phyloP scores from a whole-genome alignment of 2,797 vertebrate genomes.

The Otolemur crassicaudatus region DNA sequence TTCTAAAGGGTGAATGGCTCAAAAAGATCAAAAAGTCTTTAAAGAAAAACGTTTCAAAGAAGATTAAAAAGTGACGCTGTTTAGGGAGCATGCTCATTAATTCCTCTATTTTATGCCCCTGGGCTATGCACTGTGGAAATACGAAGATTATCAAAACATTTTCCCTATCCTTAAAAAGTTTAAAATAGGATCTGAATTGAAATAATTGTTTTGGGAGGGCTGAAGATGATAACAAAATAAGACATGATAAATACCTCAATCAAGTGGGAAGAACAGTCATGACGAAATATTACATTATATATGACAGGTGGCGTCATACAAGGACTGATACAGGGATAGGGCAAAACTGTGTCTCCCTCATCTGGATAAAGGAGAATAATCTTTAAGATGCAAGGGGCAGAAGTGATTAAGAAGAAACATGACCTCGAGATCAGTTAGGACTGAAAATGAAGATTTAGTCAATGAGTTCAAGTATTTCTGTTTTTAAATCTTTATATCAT shows the following conservation, averaged over 20 bases:
- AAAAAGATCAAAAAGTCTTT: not conserved
- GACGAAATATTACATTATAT: not conserved
- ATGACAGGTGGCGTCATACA: not conserved
- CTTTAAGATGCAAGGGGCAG: not conserved
- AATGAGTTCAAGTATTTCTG: not conserved
- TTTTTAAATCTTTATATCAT: not conserved
- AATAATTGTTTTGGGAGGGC: not conserved
- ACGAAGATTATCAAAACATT: not conserved
- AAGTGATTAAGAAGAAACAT: conserved; percentile 41
- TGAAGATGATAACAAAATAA: conserved; percentile 9
- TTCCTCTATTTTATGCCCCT: conserved; percentile 1
- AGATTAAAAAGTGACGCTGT: not conserved
- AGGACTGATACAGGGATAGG: not conserved
- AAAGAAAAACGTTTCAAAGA: conserved; percentile 41
- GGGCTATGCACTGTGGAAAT: not conserved
- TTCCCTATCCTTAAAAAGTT: not conserved
- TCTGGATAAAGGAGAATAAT: not conserved
- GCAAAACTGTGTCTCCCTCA: not conserved
- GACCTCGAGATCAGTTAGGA: not conserved
- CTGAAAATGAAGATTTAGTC: not conserved
- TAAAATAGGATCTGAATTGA: conserved; percentile 11
- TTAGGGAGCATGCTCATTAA: not conserved
- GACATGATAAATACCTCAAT: not conserved
- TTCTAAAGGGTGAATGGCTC: not conserved
- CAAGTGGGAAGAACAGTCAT: conserved; percentile 33